phyloP scores from a whole-genome alignment of 2,888 invertebrate genomes.

The Napeogenes inachia region DNA sequence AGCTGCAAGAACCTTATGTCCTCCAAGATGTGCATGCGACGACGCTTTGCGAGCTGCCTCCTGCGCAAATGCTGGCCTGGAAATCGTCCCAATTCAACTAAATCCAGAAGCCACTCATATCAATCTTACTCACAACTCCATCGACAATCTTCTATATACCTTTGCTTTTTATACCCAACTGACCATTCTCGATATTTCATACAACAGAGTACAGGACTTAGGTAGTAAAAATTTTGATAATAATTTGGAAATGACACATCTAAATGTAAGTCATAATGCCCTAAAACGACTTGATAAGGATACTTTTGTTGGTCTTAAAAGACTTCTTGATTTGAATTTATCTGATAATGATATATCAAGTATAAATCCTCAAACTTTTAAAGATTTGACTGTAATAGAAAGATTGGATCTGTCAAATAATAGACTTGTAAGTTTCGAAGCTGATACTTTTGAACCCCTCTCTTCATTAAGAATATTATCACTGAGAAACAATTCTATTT shows the following conservation, averaged over 20 bases:
- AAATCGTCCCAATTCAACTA: slow-evolving; percentile 91
- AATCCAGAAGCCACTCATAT: slow-evolving; percentile 91
- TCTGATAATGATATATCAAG: slow-evolving; percentile 86
- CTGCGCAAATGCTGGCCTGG: slow-evolving; percentile 87
- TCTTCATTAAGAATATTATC: slow-evolving; percentile 83
- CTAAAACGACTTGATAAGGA: slow-evolving; percentile 84
- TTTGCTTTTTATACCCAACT: slow-evolving; percentile 89
- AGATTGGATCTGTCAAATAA: slow-evolving; percentile 87
- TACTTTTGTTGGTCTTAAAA: slow-evolving; percentile 84
- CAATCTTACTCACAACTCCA: slow-evolving; percentile 89
- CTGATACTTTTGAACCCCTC: slow-evolving; percentile 82
- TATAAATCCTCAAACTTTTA: slow-evolving; percentile 86
- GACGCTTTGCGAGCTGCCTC: slow-evolving; percentile 85
- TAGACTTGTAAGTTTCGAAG: slow-evolving; percentile 84
- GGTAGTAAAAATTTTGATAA: slow-evolving; percentile 89
- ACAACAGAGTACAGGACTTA: slow-evolving; percentile 87
- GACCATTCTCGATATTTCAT: slow-evolving; percentile 87
- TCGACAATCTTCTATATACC: slow-evolving; percentile 86
- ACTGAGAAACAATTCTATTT: slow-evolving; percentile 86
- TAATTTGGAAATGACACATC: slow-evolving; percentile 83
- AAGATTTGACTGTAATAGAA: slow-evolving; percentile 84
- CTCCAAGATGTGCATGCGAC: slow-evolving; percentile 88
- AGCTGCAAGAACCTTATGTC: slow-evolving; percentile 82
- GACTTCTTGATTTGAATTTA: slow-evolving; percentile 82
- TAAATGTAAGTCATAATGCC: slow-evolving; percentile 87